Conservation (phyloP, 2,888 invertebrate species). For the Ecdyonurus torrentis region DNA sequence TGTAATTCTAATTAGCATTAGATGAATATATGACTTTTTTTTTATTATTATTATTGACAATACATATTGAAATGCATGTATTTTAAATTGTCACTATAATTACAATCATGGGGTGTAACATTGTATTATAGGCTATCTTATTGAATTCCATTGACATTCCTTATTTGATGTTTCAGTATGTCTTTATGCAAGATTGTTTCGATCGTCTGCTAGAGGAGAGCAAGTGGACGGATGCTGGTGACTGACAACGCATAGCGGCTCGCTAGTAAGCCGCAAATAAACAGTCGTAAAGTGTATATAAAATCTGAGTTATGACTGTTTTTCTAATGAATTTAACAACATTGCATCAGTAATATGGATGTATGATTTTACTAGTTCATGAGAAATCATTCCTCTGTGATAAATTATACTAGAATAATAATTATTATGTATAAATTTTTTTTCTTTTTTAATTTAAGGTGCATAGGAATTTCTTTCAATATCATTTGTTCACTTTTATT, state of each 20-base stretch:
- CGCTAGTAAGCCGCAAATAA: neutral
- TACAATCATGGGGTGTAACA: too few species aligned
- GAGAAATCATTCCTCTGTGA: neutral
- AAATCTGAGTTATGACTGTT: neutral
- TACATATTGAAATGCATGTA: neutral
- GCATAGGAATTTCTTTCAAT: too few species aligned
- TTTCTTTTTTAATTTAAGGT: too few species aligned
- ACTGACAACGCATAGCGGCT: neutral
- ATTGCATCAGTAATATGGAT: neutral
- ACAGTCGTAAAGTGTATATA: neutral
- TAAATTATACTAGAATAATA: neutral
- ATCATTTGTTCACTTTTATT: too few species aligned
- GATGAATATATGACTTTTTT: too few species aligned
- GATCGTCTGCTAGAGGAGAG: conserved; percentile 88
- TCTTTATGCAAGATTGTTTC: conserved; percentile 85
- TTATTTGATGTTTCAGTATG: conserved; percentile 43
- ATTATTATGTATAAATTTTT: too few species aligned
- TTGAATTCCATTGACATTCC: neutral
- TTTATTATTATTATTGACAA: too few species aligned
- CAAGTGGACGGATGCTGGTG: conserved; percentile 42
- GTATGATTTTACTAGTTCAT: neutral
- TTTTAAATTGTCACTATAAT: neutral
- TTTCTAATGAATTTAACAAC: too few species aligned
- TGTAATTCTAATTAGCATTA: too few species aligned
- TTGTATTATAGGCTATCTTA: neutral